Base-by-base conservation (phyloP, 2,888 invertebrate species). In the Drosophila melanosoma region DNA sequence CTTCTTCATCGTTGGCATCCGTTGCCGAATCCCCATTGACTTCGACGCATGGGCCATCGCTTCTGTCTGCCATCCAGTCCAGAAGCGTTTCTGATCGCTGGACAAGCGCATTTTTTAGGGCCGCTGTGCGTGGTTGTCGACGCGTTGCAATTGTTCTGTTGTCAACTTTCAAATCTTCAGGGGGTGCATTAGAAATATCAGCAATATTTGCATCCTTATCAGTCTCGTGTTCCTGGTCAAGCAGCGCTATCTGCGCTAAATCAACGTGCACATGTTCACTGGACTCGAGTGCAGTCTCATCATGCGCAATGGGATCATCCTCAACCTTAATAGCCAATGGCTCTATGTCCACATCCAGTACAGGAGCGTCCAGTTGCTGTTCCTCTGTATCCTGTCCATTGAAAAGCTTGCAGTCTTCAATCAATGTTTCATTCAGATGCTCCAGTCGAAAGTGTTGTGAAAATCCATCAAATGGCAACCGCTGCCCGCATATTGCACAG, bases 401-500 rank as follows among this genome's bases (percentile, higher is more conserved):
- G 5, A 67, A 73, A 23, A 67, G 53, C 17, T 78, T 73, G 40
- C 71, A 81, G 45, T 81, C 81, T 57, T 72, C 64, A 62, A 36
- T 65, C 38, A 52, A 48, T 12, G 56, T 20, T 7, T 52, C 61
- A 4, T 53, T 45, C 4, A 89, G 45, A 63, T 87, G 87, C 17
- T 74, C 56, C 35, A 33, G 49, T 8, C 69, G 80, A 65, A 91
- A 92, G 59, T 91, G 91, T 6, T 79, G 61, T 0, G 83, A 82
- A 61, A 91, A 91, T 35, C 67, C 67, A 3, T 81, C 84, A 38
- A 81, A 79, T 38, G 76, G 61, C 35, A 91, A 59, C 35, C 86
- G 87, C 12, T 74, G 61, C 10, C 79, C 81, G 57, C 91, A 92
- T 4, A 91, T 57, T 35, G 86, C 80, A 49, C 91, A 91, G 59